Evolutionary conservation across 1,140 invertebrate species (phyloP).

Genomic region (Agrypnia vestita): DNA sequence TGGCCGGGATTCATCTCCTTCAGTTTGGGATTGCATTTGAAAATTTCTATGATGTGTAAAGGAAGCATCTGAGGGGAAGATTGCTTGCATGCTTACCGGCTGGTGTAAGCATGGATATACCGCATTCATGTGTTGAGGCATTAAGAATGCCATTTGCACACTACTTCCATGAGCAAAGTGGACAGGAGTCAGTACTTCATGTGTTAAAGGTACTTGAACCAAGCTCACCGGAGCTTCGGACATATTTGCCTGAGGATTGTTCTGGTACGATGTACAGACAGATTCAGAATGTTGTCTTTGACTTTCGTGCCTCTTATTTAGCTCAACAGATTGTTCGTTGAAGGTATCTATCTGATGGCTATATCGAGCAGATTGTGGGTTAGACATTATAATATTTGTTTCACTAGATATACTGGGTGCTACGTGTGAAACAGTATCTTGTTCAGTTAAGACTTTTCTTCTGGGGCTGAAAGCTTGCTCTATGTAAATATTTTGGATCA

Average conservation of each 20-base stretch:
- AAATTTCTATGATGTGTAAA: conserved; percentile 45
- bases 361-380: conserved; percentile 55
- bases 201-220: conserved; percentile 68
- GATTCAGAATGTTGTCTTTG: conserved; percentile 45
- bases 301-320: conserved; percentile 46
- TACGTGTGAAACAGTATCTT: conserved; percentile 33
- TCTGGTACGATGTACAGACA: conserved; percentile 26
- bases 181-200: conserved; percentile 64
- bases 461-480: conserved; percentile 58
- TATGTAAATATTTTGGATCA: conserved; percentile 58
- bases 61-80: conserved; percentile 37
- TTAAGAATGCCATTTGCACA: conserved; percentile 74
- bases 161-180: conserved; percentile 64
- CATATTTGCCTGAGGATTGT: conserved; percentile 40
- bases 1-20: conserved; percentile 44
- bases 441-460: conserved; percentile 49
- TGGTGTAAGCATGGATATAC: conserved; percentile 65
- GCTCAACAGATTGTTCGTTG: conserved; percentile 30
- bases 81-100: conserved; percentile 61
- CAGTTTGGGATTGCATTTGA: conserved; percentile 63
- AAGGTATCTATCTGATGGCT: conserved; percentile 28
- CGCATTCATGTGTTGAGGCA: conserved; percentile 70
- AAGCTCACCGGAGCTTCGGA: conserved; percentile 66
- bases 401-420: conserved; percentile 29
- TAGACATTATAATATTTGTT: conserved; percentile 55